A percentile compares a stretch with the other conserved stretches of the same genome.
Conservation (phyloP, 2,888 invertebrate genomes). For the Mayetiola destructor region DNA sequence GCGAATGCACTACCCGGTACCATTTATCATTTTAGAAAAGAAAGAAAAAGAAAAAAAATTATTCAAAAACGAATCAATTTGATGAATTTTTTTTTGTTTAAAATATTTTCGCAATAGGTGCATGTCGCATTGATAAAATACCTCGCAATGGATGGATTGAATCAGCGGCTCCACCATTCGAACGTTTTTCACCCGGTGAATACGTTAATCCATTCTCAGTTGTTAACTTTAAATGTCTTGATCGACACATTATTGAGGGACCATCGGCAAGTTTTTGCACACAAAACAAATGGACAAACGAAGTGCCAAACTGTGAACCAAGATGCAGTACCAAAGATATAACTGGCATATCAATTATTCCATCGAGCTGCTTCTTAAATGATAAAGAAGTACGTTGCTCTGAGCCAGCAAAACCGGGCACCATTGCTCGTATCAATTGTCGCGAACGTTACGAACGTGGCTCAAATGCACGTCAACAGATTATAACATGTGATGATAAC, state of each 20-base stretch:
- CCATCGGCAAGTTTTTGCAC: not conserved
- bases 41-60: no score
- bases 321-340: not conserved
- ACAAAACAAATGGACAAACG: not conserved
- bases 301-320: conserved; percentile 1
- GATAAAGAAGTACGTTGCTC: conserved; percentile 17
- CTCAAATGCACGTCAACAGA: not conserved
- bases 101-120: not conserved
- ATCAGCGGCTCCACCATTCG: not conserved
- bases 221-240: not conserved
- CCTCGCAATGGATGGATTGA: conserved; percentile 5
- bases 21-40: no score
- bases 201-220: not conserved
- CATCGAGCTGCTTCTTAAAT: conserved; percentile 16
- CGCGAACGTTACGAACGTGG: conserved; percentile 15
- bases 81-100: no score
- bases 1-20: not conserved
- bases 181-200: not conserved
- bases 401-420: conserved; percentile 18
- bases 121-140: not conserved
- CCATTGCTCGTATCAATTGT: conserved; percentile 19
- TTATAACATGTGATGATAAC: conserved; percentile 20
- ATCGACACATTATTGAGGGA: not conserved
- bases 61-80: no score
- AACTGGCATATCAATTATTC: not conserved